Evolutionary conservation across 2,113 vertebrate species (phyloP).

Genomic region (Axis porcinus): DNA sequence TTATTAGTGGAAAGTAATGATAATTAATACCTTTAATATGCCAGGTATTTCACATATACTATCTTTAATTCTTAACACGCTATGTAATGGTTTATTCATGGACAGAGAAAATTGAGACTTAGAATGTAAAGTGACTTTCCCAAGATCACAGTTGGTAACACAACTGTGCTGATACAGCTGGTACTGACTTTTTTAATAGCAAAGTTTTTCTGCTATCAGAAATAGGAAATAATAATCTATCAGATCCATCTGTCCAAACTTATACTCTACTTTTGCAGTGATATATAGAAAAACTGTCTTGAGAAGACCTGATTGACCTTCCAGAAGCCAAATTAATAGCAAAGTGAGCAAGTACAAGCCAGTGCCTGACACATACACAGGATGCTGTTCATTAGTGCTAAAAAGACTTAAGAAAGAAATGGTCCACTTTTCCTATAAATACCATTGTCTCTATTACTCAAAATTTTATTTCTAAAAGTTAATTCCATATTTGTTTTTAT

Average conservation of each 20-base stretch:
- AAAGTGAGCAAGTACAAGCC: not conserved
- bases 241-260: not conserved
- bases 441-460: not conserved
- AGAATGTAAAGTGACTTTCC: not conserved
- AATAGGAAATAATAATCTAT: not conserved
- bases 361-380: not conserved
- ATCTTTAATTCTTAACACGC: not conserved
- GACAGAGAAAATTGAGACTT: not conserved
- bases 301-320: not conserved
- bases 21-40: not conserved
- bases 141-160: not conserved
- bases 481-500: not conserved
- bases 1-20: not conserved
- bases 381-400: not conserved
- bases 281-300: not conserved
- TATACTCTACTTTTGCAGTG: not conserved
- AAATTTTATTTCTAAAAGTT: not conserved
- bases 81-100: not conserved
- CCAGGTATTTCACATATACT: not conserved
- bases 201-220: not conserved
- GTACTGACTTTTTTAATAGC: not conserved
- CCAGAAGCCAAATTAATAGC: not conserved
- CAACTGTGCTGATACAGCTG: not conserved
- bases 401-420: not conserved
- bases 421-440: not conserved